Percentiles rank a stretch among this genome's conserved stretches.
phyloP scores from a whole-genome alignment of 2,797 vertebrate genomes.

The Aphelocoma californica region DNA sequence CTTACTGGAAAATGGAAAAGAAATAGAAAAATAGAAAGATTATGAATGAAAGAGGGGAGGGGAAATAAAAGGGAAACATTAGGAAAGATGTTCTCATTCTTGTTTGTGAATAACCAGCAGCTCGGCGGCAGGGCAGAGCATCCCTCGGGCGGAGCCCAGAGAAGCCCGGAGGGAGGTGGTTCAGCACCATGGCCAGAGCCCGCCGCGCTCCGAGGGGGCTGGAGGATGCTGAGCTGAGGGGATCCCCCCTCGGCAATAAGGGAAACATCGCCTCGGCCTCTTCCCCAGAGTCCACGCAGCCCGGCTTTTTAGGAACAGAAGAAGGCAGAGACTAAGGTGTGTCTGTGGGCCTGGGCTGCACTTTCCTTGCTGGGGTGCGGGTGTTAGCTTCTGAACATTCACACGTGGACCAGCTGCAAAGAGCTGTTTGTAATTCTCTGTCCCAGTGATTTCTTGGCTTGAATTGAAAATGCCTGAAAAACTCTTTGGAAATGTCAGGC shows the following conservation, averaged over 20 bases:
- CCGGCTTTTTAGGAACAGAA: accelerated
- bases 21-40: neutral
- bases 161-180: accelerated
- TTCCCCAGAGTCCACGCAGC: neutral
- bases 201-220: neutral
- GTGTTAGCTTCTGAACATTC: neutral
- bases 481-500: neutral
- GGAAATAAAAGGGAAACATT: neutral
- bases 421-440: no score
- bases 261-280: neutral
- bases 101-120: accelerated
- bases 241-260: no score
- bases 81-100: neutral
- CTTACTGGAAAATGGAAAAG: neutral
- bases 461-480: neutral
- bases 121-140: accelerated
- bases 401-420: neutral
- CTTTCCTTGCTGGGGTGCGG: accelerated
- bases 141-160: accelerated
- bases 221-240: accelerated
- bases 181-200: slow-evolving; percentile 31
- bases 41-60: no score
- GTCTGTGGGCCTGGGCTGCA: neutral
- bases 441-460: neutral
- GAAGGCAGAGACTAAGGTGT: neutral